A percentile compares a stretch with the other conserved stretches of the same genome.
These are phyloP conservation scores for Pelosia muscerda DNA, from an alignment of 2,888 invertebrate genomes.

Conservation along the genomic window DNA sequence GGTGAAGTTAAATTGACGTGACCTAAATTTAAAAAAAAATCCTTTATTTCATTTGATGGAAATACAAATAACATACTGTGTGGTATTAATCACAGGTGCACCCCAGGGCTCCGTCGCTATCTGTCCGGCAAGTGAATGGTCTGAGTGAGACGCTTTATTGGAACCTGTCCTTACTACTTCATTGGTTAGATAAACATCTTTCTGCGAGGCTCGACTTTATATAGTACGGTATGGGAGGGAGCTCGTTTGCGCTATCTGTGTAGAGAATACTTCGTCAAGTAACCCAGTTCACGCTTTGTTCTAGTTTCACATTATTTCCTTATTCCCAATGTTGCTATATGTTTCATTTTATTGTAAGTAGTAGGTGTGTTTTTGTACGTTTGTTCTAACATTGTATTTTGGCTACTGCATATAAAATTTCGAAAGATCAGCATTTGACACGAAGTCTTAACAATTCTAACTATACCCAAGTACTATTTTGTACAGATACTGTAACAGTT, in stretches of 20 bases:
- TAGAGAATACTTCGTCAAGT: conserved; percentile 13
- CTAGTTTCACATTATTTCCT: not conserved
- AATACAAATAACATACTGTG: too few species aligned
- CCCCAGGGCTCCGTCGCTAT: not conserved
- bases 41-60: too few species aligned
- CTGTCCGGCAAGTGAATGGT: not conserved
- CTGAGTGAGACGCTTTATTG: not conserved
- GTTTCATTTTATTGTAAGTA: conserved; percentile 10
- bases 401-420: too few species aligned
- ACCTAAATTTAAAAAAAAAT: too few species aligned
- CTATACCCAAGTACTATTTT: too few species aligned
- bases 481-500: not conserved
- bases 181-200: conserved; percentile 13
- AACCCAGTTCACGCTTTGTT: conserved; percentile 10
- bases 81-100: too few species aligned
- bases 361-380: not conserved
- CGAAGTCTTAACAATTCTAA: too few species aligned
- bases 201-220: conserved; percentile 12
- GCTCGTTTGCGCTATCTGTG: conserved; percentile 8
- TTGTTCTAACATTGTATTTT: too few species aligned
- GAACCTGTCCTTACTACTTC: conserved; percentile 6
- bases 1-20: too few species aligned
- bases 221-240: conserved; percentile 8
- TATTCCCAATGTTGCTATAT: not conserved
- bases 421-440: too few species aligned